These are phyloP conservation scores for Ectemnius lituratus DNA, from an alignment of 2,888 invertebrate species.

Conservation along the genomic window DNA sequence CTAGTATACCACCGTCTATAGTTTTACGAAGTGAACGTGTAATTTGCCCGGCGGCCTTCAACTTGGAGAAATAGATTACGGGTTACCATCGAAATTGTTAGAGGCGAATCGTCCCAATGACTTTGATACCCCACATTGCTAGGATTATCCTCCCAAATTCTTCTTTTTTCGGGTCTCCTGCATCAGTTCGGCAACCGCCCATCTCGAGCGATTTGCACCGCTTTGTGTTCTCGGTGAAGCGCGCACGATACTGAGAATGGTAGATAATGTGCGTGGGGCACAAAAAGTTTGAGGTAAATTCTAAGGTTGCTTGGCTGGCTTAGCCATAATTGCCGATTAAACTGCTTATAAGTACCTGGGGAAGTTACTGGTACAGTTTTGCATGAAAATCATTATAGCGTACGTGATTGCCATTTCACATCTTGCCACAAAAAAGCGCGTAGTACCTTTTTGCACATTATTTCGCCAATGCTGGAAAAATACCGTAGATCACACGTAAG, in stretches of 20 bases:
- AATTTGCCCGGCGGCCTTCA: conserved; percentile 14
- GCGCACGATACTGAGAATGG: neutral
- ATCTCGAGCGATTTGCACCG: neutral
- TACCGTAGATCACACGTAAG: neutral
- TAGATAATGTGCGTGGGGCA: conserved; percentile 2
- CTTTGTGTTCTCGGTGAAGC: conserved; percentile 1
- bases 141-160: neutral
- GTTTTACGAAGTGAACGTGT: conserved; percentile 12
- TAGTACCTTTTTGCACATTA: neutral
- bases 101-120: conserved; percentile 11
- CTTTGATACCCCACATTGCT: neutral
- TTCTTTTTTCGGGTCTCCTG: neutral
- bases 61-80: conserved; percentile 11
- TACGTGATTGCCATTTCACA: conserved; percentile 9
- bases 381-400: conserved; percentile 13
- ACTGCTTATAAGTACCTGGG: neutral
- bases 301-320: conserved; percentile 5
- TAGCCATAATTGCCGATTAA: neutral
- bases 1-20: conserved; percentile 1
- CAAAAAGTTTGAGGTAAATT: conserved; percentile 1
- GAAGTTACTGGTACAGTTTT: neutral
- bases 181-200: neutral
- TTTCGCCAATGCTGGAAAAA: neutral
- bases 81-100: conserved; percentile 3
- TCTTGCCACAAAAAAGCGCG: neutral